phyloP scores from a whole-genome alignment of 2,797 vertebrate genomes.

The Karalla daura region DNA sequence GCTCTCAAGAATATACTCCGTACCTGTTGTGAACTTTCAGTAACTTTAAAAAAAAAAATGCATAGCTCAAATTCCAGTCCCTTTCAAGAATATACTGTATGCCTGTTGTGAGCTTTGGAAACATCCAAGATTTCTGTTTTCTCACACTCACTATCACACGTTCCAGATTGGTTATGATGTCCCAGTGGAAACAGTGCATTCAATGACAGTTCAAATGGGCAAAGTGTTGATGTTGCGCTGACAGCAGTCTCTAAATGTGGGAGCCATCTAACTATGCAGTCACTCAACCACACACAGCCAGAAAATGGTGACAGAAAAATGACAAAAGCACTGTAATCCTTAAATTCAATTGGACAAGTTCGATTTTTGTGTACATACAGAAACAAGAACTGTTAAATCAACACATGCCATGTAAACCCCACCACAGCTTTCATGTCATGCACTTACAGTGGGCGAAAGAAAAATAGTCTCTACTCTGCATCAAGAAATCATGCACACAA shows the following conservation, averaged over 20 bases:
- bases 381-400: background rate
- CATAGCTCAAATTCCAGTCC: background rate
- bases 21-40: background rate
- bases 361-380: background rate
- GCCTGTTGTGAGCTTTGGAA: background rate
- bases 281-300: background rate
- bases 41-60: constrained; percentile 14
- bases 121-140: background rate
- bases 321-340: background rate
- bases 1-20: background rate
- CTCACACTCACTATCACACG: too few relatives aligned
- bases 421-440: background rate
- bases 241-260: background rate
- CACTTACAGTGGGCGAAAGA: background rate
- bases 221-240: background rate
- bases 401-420: background rate
- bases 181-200: too few relatives aligned
- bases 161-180: too few relatives aligned
- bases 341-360: background rate
- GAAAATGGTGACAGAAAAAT: background rate
- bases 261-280: background rate
- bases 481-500: background rate
- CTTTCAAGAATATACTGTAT: background rate
- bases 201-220: background rate
- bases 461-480: background rate